phyloP scores from a whole-genome alignment of 2,888 invertebrate genomes.

The Tridacna crocea region DNA sequence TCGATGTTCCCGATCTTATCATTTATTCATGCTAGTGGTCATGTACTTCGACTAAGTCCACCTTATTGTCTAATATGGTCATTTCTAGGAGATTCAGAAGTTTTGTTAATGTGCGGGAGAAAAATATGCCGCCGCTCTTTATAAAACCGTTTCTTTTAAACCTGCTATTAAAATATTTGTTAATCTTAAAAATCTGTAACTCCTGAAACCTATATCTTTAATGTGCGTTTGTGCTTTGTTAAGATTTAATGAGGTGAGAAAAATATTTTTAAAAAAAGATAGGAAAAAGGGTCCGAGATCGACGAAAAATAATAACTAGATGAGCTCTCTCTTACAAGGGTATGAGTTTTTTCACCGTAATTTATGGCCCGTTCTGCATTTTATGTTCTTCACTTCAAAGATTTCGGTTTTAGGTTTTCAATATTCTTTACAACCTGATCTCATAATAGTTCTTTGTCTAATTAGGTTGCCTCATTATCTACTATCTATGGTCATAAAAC shows the following conservation, averaged over 20 bases:
- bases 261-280: slow-evolving; percentile 6
- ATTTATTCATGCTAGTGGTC: too few relatives aligned
- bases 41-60: too few relatives aligned
- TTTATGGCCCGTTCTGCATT: slow-evolving; percentile 57
- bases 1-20: too few relatives aligned
- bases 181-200: slow-evolving; percentile 31
- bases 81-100: too few relatives aligned
- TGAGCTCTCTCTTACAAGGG: slow-evolving; percentile 4
- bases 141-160: slow-evolving; percentile 17
- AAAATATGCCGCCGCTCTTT: too few relatives aligned
- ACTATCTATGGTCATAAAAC: slow-evolving; percentile 47
- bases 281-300: background rate
- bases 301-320: slow-evolving; percentile 14
- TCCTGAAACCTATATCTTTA: slow-evolving; percentile 55
- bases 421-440: slow-evolving; percentile 42
- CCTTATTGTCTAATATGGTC: too few relatives aligned
- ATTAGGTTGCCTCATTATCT: slow-evolving; percentile 40
- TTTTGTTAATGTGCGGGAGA: too few relatives aligned
- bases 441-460: slow-evolving; percentile 44
- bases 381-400: slow-evolving; percentile 60
- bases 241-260: slow-evolving; percentile 46
- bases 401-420: slow-evolving; percentile 53
- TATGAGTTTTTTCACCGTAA: slow-evolving; percentile 37
- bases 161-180: slow-evolving; percentile 57
- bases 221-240: slow-evolving; percentile 50